Evolutionary conservation across 2,888 invertebrate genomes (phyloP).

Genomic region (Xanthia togata): DNA sequence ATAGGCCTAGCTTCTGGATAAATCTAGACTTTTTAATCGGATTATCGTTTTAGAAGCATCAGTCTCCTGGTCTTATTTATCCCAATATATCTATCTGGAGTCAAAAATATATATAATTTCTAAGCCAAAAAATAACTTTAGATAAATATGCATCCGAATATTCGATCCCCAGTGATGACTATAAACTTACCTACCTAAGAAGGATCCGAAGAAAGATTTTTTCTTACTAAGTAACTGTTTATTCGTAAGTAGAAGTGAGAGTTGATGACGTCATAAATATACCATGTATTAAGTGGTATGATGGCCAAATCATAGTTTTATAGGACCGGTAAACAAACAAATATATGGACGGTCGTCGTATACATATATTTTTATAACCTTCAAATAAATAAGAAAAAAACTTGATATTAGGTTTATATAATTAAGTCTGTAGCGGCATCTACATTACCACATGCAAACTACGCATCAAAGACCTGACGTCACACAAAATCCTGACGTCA

Average conservation of each 20-base stretch:
- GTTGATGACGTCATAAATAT: not conserved
- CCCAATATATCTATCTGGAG: not conserved
- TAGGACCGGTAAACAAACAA: not conserved
- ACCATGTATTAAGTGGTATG: not conserved
- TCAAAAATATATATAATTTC: no score
- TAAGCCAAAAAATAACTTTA: no score
- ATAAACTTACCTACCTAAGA: not conserved
- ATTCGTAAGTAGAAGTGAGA: no score
- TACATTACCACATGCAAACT: no score
- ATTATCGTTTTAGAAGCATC: not conserved
- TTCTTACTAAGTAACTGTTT: no score
- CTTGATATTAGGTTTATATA: not conserved
- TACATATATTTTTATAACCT: no score
- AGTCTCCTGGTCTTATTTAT: no score
- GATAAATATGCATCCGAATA: no score
- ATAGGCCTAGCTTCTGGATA: not conserved
- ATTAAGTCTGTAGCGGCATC: no score
- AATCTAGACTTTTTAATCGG: not conserved
- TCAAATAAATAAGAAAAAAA: not conserved
- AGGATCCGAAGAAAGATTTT: no score
- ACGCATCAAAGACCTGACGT: no score
- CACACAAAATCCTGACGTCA: no score
- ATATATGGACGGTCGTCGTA: not conserved
- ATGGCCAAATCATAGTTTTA: not conserved
- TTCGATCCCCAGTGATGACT: not conserved